Conservation (phyloP, 2,113 vertebrate genomes). For the Solenodon paradoxus region DNA sequence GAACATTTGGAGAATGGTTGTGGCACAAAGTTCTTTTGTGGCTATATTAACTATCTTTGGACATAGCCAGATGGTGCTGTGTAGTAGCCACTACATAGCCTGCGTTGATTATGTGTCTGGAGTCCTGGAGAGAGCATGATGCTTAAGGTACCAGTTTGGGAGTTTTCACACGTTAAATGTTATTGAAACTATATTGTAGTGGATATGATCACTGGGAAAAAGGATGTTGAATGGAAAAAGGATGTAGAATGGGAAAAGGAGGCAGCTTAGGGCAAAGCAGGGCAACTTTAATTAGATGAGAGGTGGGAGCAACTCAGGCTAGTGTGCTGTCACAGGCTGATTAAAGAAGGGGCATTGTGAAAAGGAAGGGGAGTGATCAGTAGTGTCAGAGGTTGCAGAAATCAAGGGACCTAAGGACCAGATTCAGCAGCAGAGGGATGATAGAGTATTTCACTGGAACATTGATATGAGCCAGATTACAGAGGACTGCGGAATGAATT, state of each 20-base stretch:
- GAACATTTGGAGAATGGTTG: neutral
- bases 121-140: neutral
- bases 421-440: neutral
- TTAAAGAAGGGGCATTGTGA: neutral
- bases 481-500: neutral
- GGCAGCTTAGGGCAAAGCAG: neutral
- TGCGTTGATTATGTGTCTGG: neutral
- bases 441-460: neutral
- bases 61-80: neutral
- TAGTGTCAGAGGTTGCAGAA: neutral
- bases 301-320: neutral
- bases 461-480: neutral
- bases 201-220: neutral
- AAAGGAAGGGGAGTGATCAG: neutral
- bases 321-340: neutral
- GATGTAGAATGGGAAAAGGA: neutral
- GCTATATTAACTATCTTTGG: neutral
- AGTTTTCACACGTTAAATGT: neutral
- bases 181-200: slow-evolving; percentile 28
- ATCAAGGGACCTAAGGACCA: neutral
- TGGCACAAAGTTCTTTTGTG: neutral
- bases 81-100: neutral
- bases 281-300: neutral
- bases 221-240: neutral
- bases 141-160: neutral